Conservation (phyloP, 1,140 invertebrate species). For the Xylocopa sonorina region DNA sequence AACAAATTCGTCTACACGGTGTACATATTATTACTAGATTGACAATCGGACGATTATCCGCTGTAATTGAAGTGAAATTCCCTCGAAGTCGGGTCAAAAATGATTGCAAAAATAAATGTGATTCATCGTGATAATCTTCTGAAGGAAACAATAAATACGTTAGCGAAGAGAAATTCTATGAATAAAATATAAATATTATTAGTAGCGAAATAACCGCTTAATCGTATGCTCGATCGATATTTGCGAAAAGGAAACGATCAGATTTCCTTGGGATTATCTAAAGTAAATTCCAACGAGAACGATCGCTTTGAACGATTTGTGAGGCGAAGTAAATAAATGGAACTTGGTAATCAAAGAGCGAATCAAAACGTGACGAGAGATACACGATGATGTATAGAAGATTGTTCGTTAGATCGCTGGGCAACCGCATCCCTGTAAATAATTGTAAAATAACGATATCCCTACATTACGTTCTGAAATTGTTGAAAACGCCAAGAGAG, state of each 20-base stretch:
- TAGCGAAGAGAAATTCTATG: neutral
- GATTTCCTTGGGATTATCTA: neutral
- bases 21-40: constrained; percentile 3
- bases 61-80: neutral
- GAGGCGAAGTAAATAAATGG: neutral
- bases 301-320: neutral
- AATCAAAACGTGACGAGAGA: constrained; percentile 70
- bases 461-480: constrained; percentile 32
- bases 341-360: constrained; percentile 72
- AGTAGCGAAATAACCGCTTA: neutral
- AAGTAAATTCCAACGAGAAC: neutral
- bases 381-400: neutral
- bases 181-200: constrained; percentile 1
- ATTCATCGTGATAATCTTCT: constrained; percentile 19
- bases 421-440: constrained; percentile 37
- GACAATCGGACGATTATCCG: neutral
- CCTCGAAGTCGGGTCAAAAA: constrained; percentile 5
- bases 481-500: constrained; percentile 23
- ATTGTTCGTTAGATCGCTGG: neutral
- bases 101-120: neutral
- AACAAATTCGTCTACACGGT: neutral
- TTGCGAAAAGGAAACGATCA: neutral
- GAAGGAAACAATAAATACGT: constrained; percentile 2
- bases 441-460: constrained; percentile 35
- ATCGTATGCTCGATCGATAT: neutral